Conservation (phyloP, 2,797 vertebrate species). For the Acanthornis magna region DNA sequence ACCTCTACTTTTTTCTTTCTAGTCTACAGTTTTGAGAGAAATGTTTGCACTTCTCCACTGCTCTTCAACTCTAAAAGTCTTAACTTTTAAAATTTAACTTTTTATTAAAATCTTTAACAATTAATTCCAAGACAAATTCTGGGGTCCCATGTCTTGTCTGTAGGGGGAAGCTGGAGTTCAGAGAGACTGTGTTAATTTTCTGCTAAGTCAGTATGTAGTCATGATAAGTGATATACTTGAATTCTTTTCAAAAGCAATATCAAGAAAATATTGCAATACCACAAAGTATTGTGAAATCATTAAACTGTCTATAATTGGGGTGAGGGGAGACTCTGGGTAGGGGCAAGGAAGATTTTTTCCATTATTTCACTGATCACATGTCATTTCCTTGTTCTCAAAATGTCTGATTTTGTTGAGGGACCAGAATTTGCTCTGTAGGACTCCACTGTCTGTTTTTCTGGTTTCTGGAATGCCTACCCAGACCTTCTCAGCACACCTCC, state of each 20-base stretch:
- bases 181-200: background rate
- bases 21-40: background rate
- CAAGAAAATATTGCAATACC: background rate
- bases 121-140: background rate
- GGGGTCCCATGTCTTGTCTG: background rate
- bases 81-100: background rate
- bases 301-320: background rate
- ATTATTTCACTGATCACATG: background rate
- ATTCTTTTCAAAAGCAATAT: conserved; percentile 10
- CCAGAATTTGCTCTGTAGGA: background rate
- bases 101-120: background rate
- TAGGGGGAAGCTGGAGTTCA: background rate
- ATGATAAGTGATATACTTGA: background rate
- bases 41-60: background rate
- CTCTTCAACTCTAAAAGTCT: background rate
- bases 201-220: background rate
- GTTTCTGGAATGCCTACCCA: accelerated
- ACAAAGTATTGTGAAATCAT: background rate
- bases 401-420: background rate
- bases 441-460: background rate
- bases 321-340: background rate
- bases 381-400: background rate
- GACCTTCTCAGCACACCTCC: background rate
- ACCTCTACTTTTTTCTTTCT: background rate
- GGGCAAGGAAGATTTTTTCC: background rate